Evolutionary conservation across 2,113 vertebrate species (phyloP), one percentile per base, ranked within the genome.

Genomic region (Pangasianodon hypophthalmus): DNA sequence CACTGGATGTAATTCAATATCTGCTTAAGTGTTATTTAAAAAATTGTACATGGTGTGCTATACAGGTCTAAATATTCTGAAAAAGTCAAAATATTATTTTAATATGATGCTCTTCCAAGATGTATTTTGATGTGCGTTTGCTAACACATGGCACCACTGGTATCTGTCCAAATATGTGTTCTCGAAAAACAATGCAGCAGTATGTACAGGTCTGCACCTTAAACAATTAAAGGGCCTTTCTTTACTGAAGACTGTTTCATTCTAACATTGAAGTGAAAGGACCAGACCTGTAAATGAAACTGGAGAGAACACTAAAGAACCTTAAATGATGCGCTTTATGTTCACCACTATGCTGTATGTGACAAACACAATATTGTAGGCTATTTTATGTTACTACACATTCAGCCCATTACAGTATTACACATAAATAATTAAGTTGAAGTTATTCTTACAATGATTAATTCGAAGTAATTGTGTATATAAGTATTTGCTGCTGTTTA

Each of bases 401-500:
- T 32, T 73, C 67, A 82, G 44, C 90, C 81, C 89, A 88, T 77
- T 56, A 87, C 91, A 91, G 91, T 92, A 89, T 86, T 52, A 84
- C 62, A 79, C 85, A 86, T 69, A 87, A 88, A 84, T 21, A 37
- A 88, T 82, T 80, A 73, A 88, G 44, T 87, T 90, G 64, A 62
- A 87, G 50, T 88, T 89, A 84, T 96, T 96, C 94, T 95, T 93
- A 94, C 85, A 60, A 91, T 92, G 92, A 87, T 91, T 91, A 67
- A 90, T 69, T 91, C 69, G 79, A 94, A 94, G 96, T 95, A 94
- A 95, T 95, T 95, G 96, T 97, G 96, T 97, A 97, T 94, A 97
- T 95, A 96, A 95, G 95, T 97, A 96, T 95, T 97, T 96, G 95
- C 96, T 93, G 94, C 95, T 95, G 96, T 97, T 96, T 96, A 96